Base-by-base conservation (phyloP, 2,113 vertebrate genomes). In the Ophiodon elongatus region DNA sequence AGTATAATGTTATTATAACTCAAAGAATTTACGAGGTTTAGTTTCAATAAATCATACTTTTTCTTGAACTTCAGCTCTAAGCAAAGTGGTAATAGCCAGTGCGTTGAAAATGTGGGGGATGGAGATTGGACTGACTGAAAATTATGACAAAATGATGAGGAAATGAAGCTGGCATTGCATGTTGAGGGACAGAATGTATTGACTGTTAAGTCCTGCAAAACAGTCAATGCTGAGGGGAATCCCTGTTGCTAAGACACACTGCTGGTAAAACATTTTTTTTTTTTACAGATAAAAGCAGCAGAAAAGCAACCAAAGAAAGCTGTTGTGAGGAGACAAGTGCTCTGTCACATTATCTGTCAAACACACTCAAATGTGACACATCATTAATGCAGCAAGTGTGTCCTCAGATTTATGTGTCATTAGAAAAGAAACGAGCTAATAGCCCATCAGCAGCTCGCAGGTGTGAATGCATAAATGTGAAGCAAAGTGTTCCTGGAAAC, bases 241-340 rank as follows among this genome's bases (percentile, higher is more conserved):
- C 39, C 78, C 83, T 57, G 1, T 47, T 76, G 37, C 75, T 31
- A 73, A 79, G 15, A 66, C 35, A 85, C 21, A 75, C n/a, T 56
- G 17, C 19, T 29, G 6, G 9, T 25, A 33, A 45, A 68, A n/a
- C n/a, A n/a, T n/a, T n/a, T n/a, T n/a, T n/a, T n/a, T n/a, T n/a
- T n/a, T n/a, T n/a, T n/a, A n/a, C n/a, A n/a, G n/a, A n/a, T n/a
- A n/a, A 59, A 69, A 78, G 59, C 33, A 63, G 47, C 76, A 45
- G 21, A 84, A 69, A 72, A 64, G 23, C 35, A 75, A 66, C 37
- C 23, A n/a, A 71, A 23, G 45, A n/a, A 37, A 64, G 67, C 76
- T 63, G 25, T 50, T 29, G 37, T 33, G 50, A 74, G 11, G 8
- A 39, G 66, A 21, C 9, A 23, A 70, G 60, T 19, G 23, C 31